Conservation (phyloP, 2,797 vertebrate genomes). For the Alauda arvensis region DNA sequence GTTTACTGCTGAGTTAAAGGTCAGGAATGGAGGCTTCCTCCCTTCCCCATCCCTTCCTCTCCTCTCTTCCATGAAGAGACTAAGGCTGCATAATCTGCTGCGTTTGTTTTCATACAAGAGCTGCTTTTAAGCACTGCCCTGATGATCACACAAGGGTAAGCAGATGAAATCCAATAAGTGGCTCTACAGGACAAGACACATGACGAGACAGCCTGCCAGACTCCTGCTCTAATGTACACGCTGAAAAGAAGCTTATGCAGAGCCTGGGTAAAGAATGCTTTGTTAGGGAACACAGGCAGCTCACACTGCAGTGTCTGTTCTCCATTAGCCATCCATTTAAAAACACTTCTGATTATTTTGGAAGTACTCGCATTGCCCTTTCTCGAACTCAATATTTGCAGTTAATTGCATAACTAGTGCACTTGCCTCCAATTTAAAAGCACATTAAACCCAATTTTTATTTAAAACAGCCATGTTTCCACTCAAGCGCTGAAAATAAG, state of each 20-base stretch:
- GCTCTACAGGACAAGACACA: constrained; percentile 69
- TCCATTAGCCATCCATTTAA: constrained; percentile 63
- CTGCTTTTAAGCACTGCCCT: constrained; percentile 50
- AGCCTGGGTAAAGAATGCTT: constrained; percentile 63
- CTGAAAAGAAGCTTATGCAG: constrained; percentile 58
- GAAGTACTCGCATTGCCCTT: constrained; percentile 48
- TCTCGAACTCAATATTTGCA: constrained; percentile 53
- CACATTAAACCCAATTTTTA: constrained; percentile 46
- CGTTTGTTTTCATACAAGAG: constrained; percentile 60
- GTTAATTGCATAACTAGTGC: constrained; percentile 51
- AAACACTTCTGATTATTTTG: constrained; percentile 55
- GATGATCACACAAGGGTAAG: constrained; percentile 63
- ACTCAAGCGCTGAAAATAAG: background rate
- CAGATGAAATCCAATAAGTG: constrained; percentile 74
- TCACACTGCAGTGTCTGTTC: constrained; percentile 52
- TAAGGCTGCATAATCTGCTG: constrained; percentile 55
- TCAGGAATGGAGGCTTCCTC: constrained; percentile 53
- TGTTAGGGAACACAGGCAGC: constrained; percentile 58
- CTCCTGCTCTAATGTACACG: constrained; percentile 55
- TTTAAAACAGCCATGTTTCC: constrained; percentile 37
- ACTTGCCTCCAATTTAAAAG: constrained; percentile 56
- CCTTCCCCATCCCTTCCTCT: constrained; percentile 33
- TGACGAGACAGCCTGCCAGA: constrained; percentile 57
- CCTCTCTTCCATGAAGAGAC: constrained; percentile 28
- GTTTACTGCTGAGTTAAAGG: constrained; percentile 63